Base-by-base conservation (phyloP, 1,140 invertebrate genomes). In the Ooceraea biroi region DNA sequence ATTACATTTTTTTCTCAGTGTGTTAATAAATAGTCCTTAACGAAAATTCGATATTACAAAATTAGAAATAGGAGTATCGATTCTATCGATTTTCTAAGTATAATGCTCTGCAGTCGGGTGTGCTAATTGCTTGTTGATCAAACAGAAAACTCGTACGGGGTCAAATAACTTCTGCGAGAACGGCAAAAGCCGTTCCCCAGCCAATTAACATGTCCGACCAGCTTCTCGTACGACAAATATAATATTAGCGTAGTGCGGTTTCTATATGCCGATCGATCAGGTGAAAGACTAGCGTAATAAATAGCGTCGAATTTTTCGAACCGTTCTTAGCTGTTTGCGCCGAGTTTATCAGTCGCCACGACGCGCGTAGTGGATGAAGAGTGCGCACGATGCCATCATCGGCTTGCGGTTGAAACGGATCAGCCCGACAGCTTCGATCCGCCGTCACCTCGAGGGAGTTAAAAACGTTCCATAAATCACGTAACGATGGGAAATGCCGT, bases 391-490 rank as follows among this genome's bases (percentile, higher is more conserved):
- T 52, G 58, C 84, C 84, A 82, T 90, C 86, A 76, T 82, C 72
- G 76, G 50, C 72, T 66, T 52, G 22, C 58, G 76, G 77, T 55
- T 80, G 66, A 55, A 85, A 77, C 82, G 65, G 83, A 86, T 89
- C 78, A 72, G 84, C 66, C 76, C 68, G 65, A 66, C 83, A 78
- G 55, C 78, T 83, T 55, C 61, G 74, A 76, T 27, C 69, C 87
- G 71, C 85, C 86, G 85, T 89, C 86, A 86, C 89, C 89, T 72
- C 86, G 74, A 72, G 91, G 86, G 89, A 90, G 91, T 91, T 90
- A 92, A 93, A 94, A 93, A 91, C 90, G 90, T 83, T 88, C 88
- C 90, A 92, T 93, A 93, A 93, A 93, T 94, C 92, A 92, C 89
- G 91, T 92, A 90, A 91, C 88, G 89, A 90, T 90, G 90, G 89